A percentile compares a stretch with the other conserved stretches of the same genome.
These are phyloP conservation scores for Lycia hirtaria DNA, from an alignment of 2,888 invertebrate species.

Conservation along the genomic window DNA sequence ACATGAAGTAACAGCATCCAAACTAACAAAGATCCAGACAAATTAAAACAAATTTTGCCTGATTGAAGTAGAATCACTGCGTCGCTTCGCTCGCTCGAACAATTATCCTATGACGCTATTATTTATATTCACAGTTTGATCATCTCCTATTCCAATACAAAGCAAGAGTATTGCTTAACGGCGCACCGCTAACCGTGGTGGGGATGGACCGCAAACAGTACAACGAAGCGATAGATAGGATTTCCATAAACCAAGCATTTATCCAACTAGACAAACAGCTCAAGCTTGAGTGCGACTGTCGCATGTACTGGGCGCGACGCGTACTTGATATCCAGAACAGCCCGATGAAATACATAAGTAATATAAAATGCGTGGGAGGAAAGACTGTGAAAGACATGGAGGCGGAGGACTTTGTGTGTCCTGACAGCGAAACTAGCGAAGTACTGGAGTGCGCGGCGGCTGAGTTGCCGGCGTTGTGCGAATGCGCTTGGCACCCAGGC, in stretches of 20 bases:
- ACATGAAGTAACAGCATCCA: no score
- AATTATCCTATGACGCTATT: no score
- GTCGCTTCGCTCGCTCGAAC: no score
- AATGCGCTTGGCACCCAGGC: background rate
- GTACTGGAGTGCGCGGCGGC: conserved; percentile 5
- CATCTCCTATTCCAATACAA: no score
- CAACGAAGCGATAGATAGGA: background rate
- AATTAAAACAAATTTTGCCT: no score
- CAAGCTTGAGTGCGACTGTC: conserved; percentile 39
- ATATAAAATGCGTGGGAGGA: background rate
- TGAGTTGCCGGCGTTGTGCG: conserved; percentile 31
- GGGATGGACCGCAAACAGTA: background rate
- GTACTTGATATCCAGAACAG: conserved; percentile 3
- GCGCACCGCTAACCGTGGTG: conserved; percentile 13
- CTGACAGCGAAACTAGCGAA: background rate
- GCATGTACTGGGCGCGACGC: conserved; percentile 32
- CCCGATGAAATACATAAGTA: conserved; percentile 9
- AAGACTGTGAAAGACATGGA: conserved; percentile 34
- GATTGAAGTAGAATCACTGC: no score
- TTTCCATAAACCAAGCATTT: background rate
- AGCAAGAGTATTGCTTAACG: background rate
- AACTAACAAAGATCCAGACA: no score
- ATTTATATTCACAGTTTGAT: no score
- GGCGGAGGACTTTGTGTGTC: conserved; percentile 41
- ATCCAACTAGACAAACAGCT: conserved; percentile 1